These are phyloP conservation scores for Spilarctia lutea DNA, from an alignment of 2,888 invertebrate genomes.

Conservation along the genomic window DNA sequence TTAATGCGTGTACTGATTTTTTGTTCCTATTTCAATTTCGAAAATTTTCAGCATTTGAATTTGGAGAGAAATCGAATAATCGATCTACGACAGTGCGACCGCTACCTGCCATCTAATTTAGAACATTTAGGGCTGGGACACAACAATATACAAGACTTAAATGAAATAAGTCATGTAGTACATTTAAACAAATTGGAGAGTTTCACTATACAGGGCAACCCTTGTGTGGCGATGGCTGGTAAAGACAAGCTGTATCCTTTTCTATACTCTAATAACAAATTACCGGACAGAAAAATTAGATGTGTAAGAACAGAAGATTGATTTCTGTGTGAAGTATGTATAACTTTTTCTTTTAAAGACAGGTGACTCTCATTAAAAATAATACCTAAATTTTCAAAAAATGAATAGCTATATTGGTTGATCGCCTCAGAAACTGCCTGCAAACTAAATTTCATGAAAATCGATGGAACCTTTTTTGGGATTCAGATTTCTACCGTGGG, in stretches of 20 bases:
- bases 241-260: slow-evolving; percentile 92
- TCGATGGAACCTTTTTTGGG: too few relatives aligned
- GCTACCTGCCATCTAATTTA: slow-evolving; percentile 92
- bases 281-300: not conserved
- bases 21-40: not conserved
- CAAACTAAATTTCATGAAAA: too few relatives aligned
- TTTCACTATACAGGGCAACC: slow-evolving; percentile 95
- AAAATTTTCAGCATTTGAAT: slow-evolving; percentile 89
- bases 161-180: slow-evolving; percentile 93
- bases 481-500: too few relatives aligned
- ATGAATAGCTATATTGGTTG: too few relatives aligned
- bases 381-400: too few relatives aligned
- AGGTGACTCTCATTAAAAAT: too few relatives aligned
- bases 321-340: too few relatives aligned
- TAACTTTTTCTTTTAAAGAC: too few relatives aligned
- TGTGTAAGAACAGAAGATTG: too few relatives aligned
- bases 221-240: slow-evolving; percentile 93
- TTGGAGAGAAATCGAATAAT: slow-evolving; percentile 95
- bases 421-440: too few relatives aligned
- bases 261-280: slow-evolving; percentile 2
- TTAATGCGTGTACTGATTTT: too few relatives aligned
- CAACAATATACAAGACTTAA: slow-evolving; percentile 94
- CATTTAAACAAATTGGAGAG: slow-evolving; percentile 92
- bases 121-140: slow-evolving; percentile 92
- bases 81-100: slow-evolving; percentile 93